Base-by-base conservation (phyloP, 2,113 vertebrate genomes). In the Columbina picui region DNA sequence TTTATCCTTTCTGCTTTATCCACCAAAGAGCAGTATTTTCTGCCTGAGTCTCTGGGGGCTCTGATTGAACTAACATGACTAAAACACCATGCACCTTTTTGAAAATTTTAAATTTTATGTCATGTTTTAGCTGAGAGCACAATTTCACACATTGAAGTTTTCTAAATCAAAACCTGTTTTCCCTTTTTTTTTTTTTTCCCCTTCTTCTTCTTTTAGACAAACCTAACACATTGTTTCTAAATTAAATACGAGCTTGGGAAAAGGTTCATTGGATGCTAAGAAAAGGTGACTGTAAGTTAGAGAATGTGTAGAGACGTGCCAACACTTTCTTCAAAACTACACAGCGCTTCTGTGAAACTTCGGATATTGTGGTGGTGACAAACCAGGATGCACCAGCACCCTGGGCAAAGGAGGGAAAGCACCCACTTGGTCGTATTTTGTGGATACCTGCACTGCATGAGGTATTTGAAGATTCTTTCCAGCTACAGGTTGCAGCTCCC, bases 191-290 rank as follows among this genome's bases (percentile, higher is more conserved):
- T 49, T 41, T 10, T 19, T 22, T 49, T 25, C 7, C 8, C 36
- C 9, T 41, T 20, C 25, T 23, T 30, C 43, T 82, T 55, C 53
- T 68, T 88, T 41, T 70, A 61, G 56, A 55, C 64, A 81, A 86
- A n/a, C 39, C 65, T 57, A 61, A 47, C 93, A 74, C 52, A 11
- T 74, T 70, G 75, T 82, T 93, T 49, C 91, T 87, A 74, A 97
- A 89, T 93, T 64, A 90, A 94, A 57, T 65, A 63, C 49, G 12
- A 49, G 29, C 59, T 67, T 57, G 36, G 56, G 55, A 70, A 26
- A 7, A 27, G n/a, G 17, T 86, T 95, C 60, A n/a, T 32, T 9
- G 23, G 69, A 61, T 15, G 18, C 30, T 76, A 73, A n/a, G 56
- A 17, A 88, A 82, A 70, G 59, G 68, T 74, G 68, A 23, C 69